Conservation (phyloP, 2,797 vertebrate species). For the Clarias platycephalus region DNA sequence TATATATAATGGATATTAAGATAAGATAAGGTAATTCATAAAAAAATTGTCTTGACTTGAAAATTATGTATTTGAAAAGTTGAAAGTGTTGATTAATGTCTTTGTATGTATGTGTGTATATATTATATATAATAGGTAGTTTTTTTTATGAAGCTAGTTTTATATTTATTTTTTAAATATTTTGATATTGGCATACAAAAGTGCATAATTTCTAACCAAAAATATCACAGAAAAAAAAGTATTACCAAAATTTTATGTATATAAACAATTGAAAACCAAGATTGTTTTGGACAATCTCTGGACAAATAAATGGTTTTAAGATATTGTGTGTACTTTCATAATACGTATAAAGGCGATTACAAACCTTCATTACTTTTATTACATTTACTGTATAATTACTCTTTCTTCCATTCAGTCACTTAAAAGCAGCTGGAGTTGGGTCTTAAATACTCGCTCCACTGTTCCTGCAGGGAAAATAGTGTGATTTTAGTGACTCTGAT, state of each 20-base stretch:
- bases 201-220: neutral
- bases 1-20: conserved; percentile 1
- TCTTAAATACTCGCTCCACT: neutral
- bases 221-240: neutral
- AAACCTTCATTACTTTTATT: too few relatives aligned
- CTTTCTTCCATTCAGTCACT: neutral
- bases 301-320: neutral
- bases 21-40: neutral
- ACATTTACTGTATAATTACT: neutral
- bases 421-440: neutral
- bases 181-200: neutral
- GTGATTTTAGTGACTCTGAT: neutral
- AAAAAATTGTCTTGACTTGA: conserved; percentile 4
- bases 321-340: neutral
- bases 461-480: neutral
- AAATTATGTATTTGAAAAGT: neutral
- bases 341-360: neutral
- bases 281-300: neutral
- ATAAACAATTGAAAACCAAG: neutral
- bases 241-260: neutral
- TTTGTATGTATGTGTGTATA: neutral
- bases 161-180: conserved; percentile 27
- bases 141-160: conserved; percentile 13
- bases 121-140: conserved; percentile 16
- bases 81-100: neutral